Conservation (phyloP, 2,888 invertebrate species). For the Prosopocoilus inquinatus region DNA sequence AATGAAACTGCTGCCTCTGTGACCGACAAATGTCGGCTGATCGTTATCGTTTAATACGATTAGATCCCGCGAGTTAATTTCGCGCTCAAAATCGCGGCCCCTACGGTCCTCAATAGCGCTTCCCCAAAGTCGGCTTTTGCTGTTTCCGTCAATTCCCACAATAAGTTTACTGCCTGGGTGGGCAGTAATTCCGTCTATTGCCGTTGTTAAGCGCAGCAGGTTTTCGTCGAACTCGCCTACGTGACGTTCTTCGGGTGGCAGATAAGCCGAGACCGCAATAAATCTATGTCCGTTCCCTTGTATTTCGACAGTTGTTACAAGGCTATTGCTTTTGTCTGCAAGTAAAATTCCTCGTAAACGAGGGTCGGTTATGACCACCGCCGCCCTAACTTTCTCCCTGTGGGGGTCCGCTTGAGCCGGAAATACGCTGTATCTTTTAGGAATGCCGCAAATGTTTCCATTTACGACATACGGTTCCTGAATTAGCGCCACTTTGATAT, state of each 20-base stretch:
- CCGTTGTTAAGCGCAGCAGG: no score
- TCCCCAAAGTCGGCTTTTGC: neutral
- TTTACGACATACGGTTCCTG: no score
- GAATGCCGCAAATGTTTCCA: no score
- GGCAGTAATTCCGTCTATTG: no score
- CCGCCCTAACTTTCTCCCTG: neutral
- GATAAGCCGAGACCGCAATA: neutral
- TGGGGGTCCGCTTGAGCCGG: neutral
- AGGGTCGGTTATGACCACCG: neutral
- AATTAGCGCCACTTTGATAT: no score
- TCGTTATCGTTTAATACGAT: neutral
- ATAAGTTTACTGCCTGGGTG: neutral
- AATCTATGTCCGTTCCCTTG: neutral
- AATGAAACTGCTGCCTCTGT: neutral
- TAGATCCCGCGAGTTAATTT: neutral
- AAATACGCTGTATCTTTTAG: no score
- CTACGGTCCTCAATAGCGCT: neutral
- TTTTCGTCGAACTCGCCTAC: neutral
- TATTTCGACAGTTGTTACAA: neutral
- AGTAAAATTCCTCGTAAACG: neutral
- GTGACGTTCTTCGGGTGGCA: neutral
- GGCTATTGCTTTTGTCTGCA: neutral
- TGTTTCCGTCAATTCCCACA: neutral
- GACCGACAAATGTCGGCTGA: neutral
- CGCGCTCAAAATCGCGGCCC: no score